phyloP scores from a whole-genome alignment of 2,797 vertebrate genomes.

The Phalanger gymnotis region DNA sequence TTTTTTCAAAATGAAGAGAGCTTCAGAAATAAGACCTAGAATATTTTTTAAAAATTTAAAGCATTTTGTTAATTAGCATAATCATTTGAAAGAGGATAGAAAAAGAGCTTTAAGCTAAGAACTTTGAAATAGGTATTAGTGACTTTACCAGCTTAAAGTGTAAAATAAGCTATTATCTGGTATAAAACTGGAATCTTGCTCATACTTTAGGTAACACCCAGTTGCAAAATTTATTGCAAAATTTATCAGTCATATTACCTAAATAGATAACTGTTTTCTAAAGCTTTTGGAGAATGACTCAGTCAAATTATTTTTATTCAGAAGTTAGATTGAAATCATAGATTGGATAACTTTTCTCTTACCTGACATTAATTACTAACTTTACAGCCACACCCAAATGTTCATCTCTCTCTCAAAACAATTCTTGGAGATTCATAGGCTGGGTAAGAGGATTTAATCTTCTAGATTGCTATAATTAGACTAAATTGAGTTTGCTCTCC shows the following conservation, averaged over 20 bases:
- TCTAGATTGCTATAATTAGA: constrained; percentile 68
- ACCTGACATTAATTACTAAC: constrained; percentile 69
- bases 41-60: constrained; percentile 25
- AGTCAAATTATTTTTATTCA: constrained; percentile 53
- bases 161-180: neutral
- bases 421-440: constrained; percentile 65
- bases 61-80: constrained; percentile 22
- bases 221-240: constrained; percentile 58
- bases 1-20: neutral
- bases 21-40: constrained; percentile 2
- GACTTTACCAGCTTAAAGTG: neutral
- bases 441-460: constrained; percentile 72
- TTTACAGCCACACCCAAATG: constrained; percentile 68
- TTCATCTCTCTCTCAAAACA: constrained; percentile 60
- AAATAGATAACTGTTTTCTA: constrained; percentile 58
- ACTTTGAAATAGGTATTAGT: neutral
- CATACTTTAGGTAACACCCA: constrained; percentile 29
- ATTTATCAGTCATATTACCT: constrained; percentile 57
- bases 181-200: constrained; percentile 59
- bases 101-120: constrained; percentile 30
- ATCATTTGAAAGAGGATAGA: constrained; percentile 48
- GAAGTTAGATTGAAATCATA: constrained; percentile 66
- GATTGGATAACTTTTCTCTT: constrained; percentile 71
- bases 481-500: constrained; percentile 55
- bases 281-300: constrained; percentile 67